phyloP scores from a whole-genome alignment of 2,797 vertebrate species.

The Takifugu ocellatus region DNA sequence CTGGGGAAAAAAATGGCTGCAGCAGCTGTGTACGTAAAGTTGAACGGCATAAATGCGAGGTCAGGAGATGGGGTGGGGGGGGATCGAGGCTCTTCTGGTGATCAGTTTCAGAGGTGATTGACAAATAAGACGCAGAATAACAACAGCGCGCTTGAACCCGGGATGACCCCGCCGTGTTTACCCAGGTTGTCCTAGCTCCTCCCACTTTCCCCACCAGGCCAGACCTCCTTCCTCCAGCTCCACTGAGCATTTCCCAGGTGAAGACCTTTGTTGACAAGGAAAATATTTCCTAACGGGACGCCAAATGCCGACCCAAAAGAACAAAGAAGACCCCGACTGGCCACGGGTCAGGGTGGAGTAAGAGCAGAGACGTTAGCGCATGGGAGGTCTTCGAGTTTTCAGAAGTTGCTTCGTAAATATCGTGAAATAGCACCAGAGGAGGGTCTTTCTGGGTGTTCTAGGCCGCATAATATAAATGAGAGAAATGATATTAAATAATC shows the following conservation, averaged over 20 bases:
- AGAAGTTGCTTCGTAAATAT: too few species aligned
- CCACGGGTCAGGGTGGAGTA: too few species aligned
- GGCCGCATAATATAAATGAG: too few species aligned
- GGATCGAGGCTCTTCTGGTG: slow-evolving; percentile 3
- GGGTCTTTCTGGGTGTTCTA: too few species aligned
- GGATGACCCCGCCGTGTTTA: slow-evolving; percentile 87
- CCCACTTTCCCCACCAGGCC: slow-evolving; percentile 79
- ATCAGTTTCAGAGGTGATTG: slow-evolving; percentile 20
- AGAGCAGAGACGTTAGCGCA: too few species aligned
- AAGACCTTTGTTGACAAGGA: slow-evolving; percentile 25
- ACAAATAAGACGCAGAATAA: slow-evolving; percentile 17
- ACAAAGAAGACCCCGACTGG: background rate
- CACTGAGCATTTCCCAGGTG: slow-evolving; percentile 18
- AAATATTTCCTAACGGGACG: slow-evolving; percentile 7
- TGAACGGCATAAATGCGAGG: slow-evolving; percentile 8
- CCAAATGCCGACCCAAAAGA: slow-evolving; percentile 19
- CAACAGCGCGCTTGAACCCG: slow-evolving; percentile 73
- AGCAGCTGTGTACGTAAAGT: slow-evolving; percentile 22
- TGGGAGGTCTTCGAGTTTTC: too few species aligned
- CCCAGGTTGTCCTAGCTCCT: slow-evolving; percentile 78
- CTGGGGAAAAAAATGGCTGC: slow-evolving; percentile 30
- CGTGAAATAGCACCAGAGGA: too few species aligned
- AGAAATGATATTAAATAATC: too few species aligned
- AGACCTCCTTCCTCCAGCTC: slow-evolving; percentile 38
- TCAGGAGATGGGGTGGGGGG: background rate